Percentiles rank a stretch among this genome's conserved stretches.
Conservation (phyloP, 2,888 invertebrate genomes). For the Nomada ferruginata region DNA sequence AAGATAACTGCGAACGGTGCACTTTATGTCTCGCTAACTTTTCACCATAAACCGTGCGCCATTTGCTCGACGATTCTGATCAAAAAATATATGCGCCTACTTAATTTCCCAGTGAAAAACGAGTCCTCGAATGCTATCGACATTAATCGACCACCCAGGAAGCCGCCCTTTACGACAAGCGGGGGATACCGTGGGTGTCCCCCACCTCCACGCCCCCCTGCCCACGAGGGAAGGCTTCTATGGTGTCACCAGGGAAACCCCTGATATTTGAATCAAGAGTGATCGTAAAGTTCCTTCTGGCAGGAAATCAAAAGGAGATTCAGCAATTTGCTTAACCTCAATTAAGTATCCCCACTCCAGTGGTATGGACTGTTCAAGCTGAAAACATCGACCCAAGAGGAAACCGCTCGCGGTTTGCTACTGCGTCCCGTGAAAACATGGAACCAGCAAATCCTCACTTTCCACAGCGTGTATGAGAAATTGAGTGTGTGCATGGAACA, state of each 20-base stretch:
- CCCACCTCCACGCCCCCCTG: not conserved
- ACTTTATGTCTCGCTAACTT: conserved; percentile 34
- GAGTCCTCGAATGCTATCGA: not conserved
- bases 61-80: not conserved
- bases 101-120: conserved; percentile 11
- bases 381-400: not conserved
- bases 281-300: not conserved
- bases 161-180: not conserved
- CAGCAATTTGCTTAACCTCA: not conserved
- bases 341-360: not conserved
- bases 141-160: not conserved
- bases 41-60: not conserved
- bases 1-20: conserved; percentile 38
- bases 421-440: not conserved
- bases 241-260: not conserved
- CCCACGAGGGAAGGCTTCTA: not conserved
- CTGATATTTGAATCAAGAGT: not conserved
- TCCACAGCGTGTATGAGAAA: not conserved
- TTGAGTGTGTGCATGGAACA: not conserved
- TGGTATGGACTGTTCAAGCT: not conserved
- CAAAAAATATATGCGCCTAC: not conserved
- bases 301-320: not conserved
- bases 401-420: too few species aligned
- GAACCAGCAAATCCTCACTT: not conserved
- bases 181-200: not conserved